Evolutionary conservation across 2,113 vertebrate genomes (phyloP).

Genomic region (Campylomormyrus tamandua): DNA sequence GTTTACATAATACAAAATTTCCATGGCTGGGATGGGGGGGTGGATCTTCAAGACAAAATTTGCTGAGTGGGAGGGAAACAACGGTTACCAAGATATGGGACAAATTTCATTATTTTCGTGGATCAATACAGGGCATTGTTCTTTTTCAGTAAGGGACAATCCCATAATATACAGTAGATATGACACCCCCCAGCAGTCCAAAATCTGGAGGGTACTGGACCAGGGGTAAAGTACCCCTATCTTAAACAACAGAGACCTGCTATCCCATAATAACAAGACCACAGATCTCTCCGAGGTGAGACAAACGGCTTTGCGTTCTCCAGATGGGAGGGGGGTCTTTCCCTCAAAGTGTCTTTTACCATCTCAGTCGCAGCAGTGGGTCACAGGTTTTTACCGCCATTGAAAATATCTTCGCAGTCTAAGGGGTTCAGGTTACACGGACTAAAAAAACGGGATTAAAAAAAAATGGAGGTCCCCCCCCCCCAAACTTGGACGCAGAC

Average conservation of each 20-base stretch:
- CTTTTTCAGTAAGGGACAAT: not conserved
- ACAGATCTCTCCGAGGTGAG: not conserved
- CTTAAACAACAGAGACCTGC: not conserved
- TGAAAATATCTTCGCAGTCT: conserved; percentile 35
- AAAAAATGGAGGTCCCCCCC: not conserved
- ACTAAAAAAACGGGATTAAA: not conserved
- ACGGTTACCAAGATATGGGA: not conserved
- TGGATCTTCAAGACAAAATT: not conserved
- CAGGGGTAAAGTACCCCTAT: not conserved
- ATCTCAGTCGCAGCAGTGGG: not conserved
- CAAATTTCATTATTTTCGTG: not conserved
- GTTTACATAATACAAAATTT: not conserved
- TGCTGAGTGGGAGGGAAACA: not conserved
- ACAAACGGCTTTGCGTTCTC: not conserved
- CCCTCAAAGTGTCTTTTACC: not conserved
- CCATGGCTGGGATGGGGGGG: not conserved
- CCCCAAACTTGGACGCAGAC: conserved; percentile 20
- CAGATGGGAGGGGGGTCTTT: not conserved
- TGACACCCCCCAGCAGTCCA: not conserved
- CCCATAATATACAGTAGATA: not conserved
- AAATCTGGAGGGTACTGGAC: not conserved
- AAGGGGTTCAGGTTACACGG: conserved; percentile 35
- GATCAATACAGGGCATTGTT: not conserved
- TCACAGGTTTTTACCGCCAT: conserved; percentile 36
- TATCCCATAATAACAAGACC: not conserved